Base-by-base conservation (phyloP, 1,140 invertebrate genomes). In the Arctopsyche grandis region DNA sequence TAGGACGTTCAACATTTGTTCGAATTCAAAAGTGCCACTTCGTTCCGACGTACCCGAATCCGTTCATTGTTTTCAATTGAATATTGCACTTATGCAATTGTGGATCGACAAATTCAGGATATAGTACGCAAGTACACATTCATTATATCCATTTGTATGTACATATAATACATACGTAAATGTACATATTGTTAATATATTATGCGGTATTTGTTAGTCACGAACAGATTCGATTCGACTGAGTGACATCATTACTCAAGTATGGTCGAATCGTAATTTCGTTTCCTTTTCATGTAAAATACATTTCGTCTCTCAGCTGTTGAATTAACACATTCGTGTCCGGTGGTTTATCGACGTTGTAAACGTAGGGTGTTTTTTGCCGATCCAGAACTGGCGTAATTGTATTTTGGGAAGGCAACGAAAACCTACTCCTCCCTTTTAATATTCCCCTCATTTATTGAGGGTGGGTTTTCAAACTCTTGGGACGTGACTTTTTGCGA, bases 401-500 rank as follows among this genome's bases (percentile, higher is more conserved):
- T 66, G 24, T 66, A 22, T 66, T 22, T 66, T 22, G 3, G 63
- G 21, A 22, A 29, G 14, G 63, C 10, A 21, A 0, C 16, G 9
- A 60, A 10, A 19, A 38, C 7, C 29, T 7, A 38, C 29, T 38
- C 63, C 24, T 66, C 24, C 63, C 63, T 66, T 66, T 66, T 22
- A 66, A 26, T 66, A 29, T 29, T 66, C 56, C 56, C 56, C 56
- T 21, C 56, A 19, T 60, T 19, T 60, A 60, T 22, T 9, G 63
- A 29, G 63, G 63, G 63, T 66, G 21, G 21, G n/a, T 22, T 60
- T 66, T 66, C 63, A 10, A 66, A 26, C 24, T 26, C 24, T 66
- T 66, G 21, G 10, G 24, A 66, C 63, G 24, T 29, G 63, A 66
- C 63, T 66, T 66, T 66, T 66, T 66, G 63, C 63, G 63, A 66